phyloP scores from a whole-genome alignment of 2,113 vertebrate genomes.

The Sphyrna mokarran region DNA sequence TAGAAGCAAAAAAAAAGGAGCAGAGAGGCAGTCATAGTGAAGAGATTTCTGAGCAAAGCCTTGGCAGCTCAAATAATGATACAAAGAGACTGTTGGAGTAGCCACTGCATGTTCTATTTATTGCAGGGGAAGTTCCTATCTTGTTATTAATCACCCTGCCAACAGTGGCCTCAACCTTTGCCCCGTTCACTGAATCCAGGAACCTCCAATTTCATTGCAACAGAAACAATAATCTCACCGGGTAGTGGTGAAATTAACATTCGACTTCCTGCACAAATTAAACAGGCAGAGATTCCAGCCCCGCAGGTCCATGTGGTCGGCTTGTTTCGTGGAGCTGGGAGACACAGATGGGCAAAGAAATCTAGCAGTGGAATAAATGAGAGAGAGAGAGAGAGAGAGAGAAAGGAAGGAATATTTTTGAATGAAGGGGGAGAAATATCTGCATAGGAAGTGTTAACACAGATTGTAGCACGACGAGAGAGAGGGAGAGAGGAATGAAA shows the following conservation, averaged over 20 bases:
- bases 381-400: not conserved
- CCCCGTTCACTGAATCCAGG: not conserved
- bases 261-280: slow-evolving; percentile 17
- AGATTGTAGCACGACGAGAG: not conserved
- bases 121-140: slow-evolving; percentile 1
- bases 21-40: not conserved
- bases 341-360: not conserved
- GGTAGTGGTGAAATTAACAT: not conserved
- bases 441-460: too few relatives aligned
- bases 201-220: not conserved
- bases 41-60: not conserved
- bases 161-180: not conserved
- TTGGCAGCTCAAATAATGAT: not conserved
- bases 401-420: not conserved
- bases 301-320: not conserved
- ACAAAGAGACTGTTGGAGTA: not conserved
- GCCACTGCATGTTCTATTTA: not conserved
- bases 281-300: not conserved
- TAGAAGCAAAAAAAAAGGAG: not conserved
- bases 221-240: not conserved
- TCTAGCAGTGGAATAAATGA: not conserved
- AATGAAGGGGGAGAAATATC: not conserved
- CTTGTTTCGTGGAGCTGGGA: not conserved
- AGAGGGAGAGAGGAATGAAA: not conserved
- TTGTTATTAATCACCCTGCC: not conserved